Percentiles rank a stretch among this genome's conserved stretches.
Evolutionary conservation across 2,113 vertebrate species (phyloP).

Genomic region (Crotalus helleri): DNA sequence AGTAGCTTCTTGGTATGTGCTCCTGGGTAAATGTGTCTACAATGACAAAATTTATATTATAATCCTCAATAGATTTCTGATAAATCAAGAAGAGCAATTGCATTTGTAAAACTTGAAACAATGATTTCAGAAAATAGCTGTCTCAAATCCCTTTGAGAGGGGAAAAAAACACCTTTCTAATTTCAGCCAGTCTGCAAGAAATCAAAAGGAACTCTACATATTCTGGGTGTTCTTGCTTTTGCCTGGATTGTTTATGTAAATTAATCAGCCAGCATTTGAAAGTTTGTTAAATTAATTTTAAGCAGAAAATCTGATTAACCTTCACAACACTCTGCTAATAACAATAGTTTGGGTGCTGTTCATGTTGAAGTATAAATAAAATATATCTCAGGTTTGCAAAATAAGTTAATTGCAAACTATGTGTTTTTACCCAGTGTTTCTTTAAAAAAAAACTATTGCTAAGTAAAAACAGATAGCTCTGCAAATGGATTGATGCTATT

Average conservation of each 20-base stretch:
- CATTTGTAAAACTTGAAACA: constrained; percentile 73
- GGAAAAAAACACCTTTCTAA: constrained; percentile 61
- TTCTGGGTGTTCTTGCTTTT: constrained; percentile 54
- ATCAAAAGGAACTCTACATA: constrained; percentile 54
- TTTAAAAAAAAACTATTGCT: constrained; percentile 66
- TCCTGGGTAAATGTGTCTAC: not conserved
- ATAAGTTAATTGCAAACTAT: constrained; percentile 60
- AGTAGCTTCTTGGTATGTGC: not conserved
- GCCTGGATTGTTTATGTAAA: constrained; percentile 52
- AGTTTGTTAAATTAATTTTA: constrained; percentile 25
- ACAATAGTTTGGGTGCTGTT: not conserved
- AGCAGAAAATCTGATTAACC: constrained; percentile 40
- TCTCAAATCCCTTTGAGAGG: constrained; percentile 60
- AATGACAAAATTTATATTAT: constrained; percentile 44
- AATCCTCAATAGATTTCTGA: constrained; percentile 32
- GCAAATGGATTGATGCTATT: constrained; percentile 42
- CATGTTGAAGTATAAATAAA: not conserved
- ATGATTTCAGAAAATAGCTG: constrained; percentile 73
- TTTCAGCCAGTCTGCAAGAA: constrained; percentile 63
- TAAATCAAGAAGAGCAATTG: constrained; percentile 72
- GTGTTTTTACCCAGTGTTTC: constrained; percentile 59
- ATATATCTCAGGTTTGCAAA: constrained; percentile 52
- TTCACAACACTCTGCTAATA: constrained; percentile 56
- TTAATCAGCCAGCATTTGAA: constrained; percentile 47
- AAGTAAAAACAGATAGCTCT: constrained; percentile 55